Base-by-base conservation (phyloP, 1,140 invertebrate species). In the Bicyclus anynana region DNA sequence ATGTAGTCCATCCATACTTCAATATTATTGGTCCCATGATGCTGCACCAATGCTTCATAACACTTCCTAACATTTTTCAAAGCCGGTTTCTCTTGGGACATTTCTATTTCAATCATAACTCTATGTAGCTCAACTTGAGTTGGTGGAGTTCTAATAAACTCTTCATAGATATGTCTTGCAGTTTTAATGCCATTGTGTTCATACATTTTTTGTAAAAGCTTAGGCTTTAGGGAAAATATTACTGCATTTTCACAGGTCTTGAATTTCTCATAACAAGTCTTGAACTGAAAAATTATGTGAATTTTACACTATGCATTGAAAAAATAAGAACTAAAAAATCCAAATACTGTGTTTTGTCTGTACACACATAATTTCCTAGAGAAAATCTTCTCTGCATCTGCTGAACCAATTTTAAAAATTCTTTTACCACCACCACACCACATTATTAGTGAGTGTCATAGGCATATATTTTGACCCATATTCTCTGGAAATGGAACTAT, bases 1-100 rank as follows among this genome's bases (percentile, higher is more conserved):
- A 88, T 80, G 48, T 84, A 88, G 49, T 87, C 71, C 52, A 72
- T 69, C 85, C 85, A 88, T 23, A 84, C 55, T 42, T 80, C 61
- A 20, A 77, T 57, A 72, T 79, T 74, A 20, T 76, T 67, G 29
- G 58, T 70, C 1, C 85, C 85, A 64, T 85, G 74, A 49, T 85
- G 80, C 47, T 80, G 76, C 7, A 82, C 58, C 7, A 74, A 53
- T 46, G 72, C 78, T 62, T 88, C 85, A 67, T 75, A 88, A 57
- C 69, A 88, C 65, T 81, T 88, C 21, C 79, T 77, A 40, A 84
- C 74, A 52, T 67, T 63, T 59, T 86, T 86, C 3, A 59, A 35
- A 60, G 65, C 75, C 4, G 46, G 54, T 37, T 82, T 83, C 6
- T 79, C 75, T 64, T 88, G 80, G 1, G 53, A 58, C 52, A 69